Evolutionary conservation across 2,797 vertebrate species (phyloP).

Genomic region (Phalanger gymnotis): DNA sequence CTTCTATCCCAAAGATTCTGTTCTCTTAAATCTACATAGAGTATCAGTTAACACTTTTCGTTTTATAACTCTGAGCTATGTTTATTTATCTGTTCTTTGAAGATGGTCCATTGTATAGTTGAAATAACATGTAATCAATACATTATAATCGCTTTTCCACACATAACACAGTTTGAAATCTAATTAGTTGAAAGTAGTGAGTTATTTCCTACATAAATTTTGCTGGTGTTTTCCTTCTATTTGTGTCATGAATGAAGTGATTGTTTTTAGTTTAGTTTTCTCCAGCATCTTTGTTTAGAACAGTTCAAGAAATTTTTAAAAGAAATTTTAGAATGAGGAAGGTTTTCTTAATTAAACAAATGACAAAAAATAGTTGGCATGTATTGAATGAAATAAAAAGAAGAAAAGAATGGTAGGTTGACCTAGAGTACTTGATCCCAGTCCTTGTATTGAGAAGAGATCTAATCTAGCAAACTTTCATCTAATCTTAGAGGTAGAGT

Average conservation of each 20-base stretch:
- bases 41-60: not conserved
- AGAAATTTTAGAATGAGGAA: slow-evolving; percentile 37
- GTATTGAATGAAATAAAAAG: not conserved
- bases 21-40: not conserved
- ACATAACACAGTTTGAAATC: slow-evolving; percentile 21
- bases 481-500: not conserved
- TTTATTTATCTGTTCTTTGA: slow-evolving; percentile 5
- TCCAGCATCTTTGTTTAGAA: slow-evolving; percentile 12
- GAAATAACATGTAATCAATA: not conserved
- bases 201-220: slow-evolving; percentile 19
- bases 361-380: not conserved
- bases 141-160: not conserved
- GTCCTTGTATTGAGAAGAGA: not conserved
- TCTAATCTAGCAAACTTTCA: not conserved
- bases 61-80: not conserved
- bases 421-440: not conserved
- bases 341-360: not conserved
- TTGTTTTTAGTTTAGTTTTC: slow-evolving; percentile 38
- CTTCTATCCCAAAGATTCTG: not conserved
- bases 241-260: slow-evolving; percentile 1
- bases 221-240: not conserved
- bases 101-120: slow-evolving; percentile 35
- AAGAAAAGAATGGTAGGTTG: not conserved
- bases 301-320: slow-evolving; percentile 8
- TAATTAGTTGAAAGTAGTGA: slow-evolving; percentile 6